Conservation (phyloP, 2,888 invertebrate genomes). For the Drosophila austrosaltans region DNA sequence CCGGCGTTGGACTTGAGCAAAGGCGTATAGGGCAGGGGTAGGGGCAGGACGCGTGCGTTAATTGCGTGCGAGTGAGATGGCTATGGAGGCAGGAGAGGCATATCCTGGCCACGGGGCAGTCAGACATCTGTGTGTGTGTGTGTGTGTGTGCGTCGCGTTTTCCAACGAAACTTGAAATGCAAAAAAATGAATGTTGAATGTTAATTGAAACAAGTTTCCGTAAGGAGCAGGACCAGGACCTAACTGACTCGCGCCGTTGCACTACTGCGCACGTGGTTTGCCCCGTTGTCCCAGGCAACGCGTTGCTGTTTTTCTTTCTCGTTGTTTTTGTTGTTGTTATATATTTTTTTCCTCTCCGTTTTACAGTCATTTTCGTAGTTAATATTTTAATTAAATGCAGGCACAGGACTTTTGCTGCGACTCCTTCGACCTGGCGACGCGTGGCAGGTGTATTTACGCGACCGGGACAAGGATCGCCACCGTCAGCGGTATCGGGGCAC, state of each 20-base stretch:
- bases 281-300: conserved; percentile 42
- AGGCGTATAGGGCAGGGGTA: conserved; percentile 26
- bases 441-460: conserved; percentile 82
- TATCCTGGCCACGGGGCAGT: conserved; percentile 23
- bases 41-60: conserved; percentile 64
- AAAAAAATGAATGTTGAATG: conserved; percentile 61
- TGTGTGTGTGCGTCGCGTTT: conserved; percentile 38
- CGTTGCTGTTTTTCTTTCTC: conserved; percentile 20
- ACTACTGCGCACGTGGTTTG: conserved; percentile 11
- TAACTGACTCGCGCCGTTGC: conserved; percentile 20
- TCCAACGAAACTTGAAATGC: conserved; percentile 74
- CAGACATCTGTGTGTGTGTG: conserved; percentile 2
- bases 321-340: background rate
- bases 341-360: conserved; percentile 27
- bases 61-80: conserved; percentile 57
- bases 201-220: conserved; percentile 75
- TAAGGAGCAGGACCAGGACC: conserved; percentile 54
- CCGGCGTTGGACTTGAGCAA: conserved; percentile 49
- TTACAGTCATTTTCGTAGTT: conserved; percentile 69
- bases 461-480: conserved; percentile 61
- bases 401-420: conserved; percentile 52
- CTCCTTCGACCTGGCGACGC: conserved; percentile 64
- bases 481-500: conserved; percentile 51
- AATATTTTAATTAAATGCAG: conserved; percentile 82
- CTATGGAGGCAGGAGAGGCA: conserved; percentile 1